These are phyloP conservation scores for Chrysomela aeneicollis DNA, from an alignment of 2,888 invertebrate species.

Conservation along the genomic window DNA sequence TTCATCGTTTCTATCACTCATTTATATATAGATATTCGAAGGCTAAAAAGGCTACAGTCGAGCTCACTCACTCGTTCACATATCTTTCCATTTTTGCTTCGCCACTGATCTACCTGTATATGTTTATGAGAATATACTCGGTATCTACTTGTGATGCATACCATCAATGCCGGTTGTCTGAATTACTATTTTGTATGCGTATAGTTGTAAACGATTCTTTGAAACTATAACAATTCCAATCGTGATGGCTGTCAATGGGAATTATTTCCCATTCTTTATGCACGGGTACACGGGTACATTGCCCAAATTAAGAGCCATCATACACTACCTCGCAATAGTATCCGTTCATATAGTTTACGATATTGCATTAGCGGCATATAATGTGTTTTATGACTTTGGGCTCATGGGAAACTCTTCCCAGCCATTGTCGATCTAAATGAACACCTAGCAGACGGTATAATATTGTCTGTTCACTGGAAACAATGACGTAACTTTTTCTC, in stretches of 20 bases:
- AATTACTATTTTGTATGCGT: constrained; percentile 50
- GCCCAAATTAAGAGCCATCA: constrained; percentile 32
- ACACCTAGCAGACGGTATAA: no score
- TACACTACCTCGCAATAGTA: constrained; percentile 25
- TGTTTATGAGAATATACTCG: neutral
- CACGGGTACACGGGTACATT: constrained; percentile 24
- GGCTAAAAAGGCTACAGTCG: no score
- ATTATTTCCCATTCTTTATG: constrained; percentile 31
- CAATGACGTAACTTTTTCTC: neutral
- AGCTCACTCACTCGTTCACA: neutral
- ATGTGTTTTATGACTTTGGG: no score
- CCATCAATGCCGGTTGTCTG: constrained; percentile 49
- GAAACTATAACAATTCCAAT: constrained; percentile 41
- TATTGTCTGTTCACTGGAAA: no score
- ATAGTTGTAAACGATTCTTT: constrained; percentile 47
- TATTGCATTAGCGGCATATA: neutral
- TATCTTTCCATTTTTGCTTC: neutral
- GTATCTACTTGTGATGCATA: constrained; percentile 43
- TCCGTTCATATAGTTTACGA: constrained; percentile 19
- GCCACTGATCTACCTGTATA: constrained; percentile 19
- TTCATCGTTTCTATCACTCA: neutral
- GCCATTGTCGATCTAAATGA: no score
- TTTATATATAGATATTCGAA: no score
- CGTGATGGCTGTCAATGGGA: constrained; percentile 34
- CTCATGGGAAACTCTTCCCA: neutral